Evolutionary conservation across 2,797 vertebrate genomes (phyloP), one percentile per base, ranked within the genome.

Genomic region (Clarias platycephalus): DNA sequence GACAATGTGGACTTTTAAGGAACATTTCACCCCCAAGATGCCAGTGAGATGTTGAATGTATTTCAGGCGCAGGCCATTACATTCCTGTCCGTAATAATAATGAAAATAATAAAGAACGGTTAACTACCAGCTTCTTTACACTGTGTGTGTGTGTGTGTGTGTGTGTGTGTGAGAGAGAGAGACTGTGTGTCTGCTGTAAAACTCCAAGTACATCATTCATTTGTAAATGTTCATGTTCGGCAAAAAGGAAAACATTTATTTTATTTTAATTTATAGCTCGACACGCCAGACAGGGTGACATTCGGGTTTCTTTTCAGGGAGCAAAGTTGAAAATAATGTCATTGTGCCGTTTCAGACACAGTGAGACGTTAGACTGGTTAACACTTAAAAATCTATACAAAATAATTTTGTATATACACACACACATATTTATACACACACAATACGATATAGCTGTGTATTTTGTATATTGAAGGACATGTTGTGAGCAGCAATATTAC

Each of bases 1-100:
- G 90, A 91, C 87, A 91, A 93, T 93, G 88, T 93, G 91, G 89
- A 91, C 91, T 92, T 80, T 64, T 90, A 84, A 86, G 55, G 57
- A 87, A 81, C 87, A 89, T 86, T 90, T 93, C 90, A 89, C 91
- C 91, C 91, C 13, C 34, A 24, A 91, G 90, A 93, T 92, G 92
- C 93, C 92, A 92, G 93, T 94, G 91, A 94, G 93, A 93, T 95
- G 93, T 93, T 93, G 94, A 95, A 95, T 95, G 94, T 95, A 94
- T 94, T 93, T 86, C 92, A 94, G 91, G 92, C 91, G 89, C 91
- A 91, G 90, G 90, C 92, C 92, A 88, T 93, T 89, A 91, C 93
- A 92, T 94, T 92, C 94, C 93, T 94, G 92, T 95, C 94, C 94
- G 94, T 94, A 91, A 93, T 95, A 96, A 96, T 66, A 66, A 67